Conservation (phyloP, 2,888 invertebrate species). For the Argyresthia albistria region DNA sequence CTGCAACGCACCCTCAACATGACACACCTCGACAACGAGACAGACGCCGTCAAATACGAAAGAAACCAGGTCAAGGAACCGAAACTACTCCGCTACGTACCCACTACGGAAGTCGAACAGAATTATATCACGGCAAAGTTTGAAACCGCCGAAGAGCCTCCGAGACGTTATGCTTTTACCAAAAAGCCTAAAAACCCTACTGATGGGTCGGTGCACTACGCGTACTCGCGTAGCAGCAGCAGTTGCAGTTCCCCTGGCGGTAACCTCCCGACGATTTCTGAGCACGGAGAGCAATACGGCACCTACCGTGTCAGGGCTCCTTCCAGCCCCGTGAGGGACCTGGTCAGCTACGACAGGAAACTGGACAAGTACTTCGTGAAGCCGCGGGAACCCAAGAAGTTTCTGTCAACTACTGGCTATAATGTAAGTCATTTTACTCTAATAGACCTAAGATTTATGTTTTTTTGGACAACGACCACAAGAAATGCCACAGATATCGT, state of each 20-base stretch:
- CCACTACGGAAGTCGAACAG: slow-evolving; percentile 53
- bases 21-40: slow-evolving; percentile 56
- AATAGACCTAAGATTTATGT: too few relatives aligned
- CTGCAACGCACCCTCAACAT: slow-evolving; percentile 43
- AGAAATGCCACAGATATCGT: too few relatives aligned
- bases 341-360: slow-evolving; percentile 33
- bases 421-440: slow-evolving; percentile 25
- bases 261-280: slow-evolving; percentile 58
- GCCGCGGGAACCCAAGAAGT: slow-evolving; percentile 45
- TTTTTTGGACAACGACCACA: too few relatives aligned
- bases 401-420: slow-evolving; percentile 48
- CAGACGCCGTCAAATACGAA: slow-evolving; percentile 57
- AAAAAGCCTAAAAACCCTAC: slow-evolving; percentile 58
- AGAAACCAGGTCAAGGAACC: slow-evolving; percentile 54
- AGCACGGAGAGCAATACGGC: slow-evolving; percentile 52
- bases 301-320: slow-evolving; percentile 40
- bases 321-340: slow-evolving; percentile 19
- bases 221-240: slow-evolving; percentile 57
- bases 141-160: slow-evolving; percentile 51
- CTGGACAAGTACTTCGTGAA: slow-evolving; percentile 58
- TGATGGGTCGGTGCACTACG: slow-evolving; percentile 58
- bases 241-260: slow-evolving; percentile 58
- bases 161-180: slow-evolving; percentile 45
- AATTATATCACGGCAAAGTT: slow-evolving; percentile 53
- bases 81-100: slow-evolving; percentile 49